Base-by-base conservation (phyloP, 2,797 vertebrate species). In the Cheirogaleus major region DNA sequence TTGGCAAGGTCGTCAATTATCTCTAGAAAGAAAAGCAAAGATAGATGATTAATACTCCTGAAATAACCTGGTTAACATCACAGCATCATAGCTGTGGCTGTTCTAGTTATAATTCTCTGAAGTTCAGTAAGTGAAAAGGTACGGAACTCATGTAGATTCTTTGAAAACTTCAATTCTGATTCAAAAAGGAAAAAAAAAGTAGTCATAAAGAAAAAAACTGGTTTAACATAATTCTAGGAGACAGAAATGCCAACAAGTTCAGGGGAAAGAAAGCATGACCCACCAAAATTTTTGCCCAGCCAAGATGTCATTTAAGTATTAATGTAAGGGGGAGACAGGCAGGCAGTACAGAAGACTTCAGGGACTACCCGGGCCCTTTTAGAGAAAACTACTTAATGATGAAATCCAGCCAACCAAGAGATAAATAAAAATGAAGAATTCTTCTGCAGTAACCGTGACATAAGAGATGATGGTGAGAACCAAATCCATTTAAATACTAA, bases 1-100 rank as follows among this genome's bases (percentile, higher is more conserved):
- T 99, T 99, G 1, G 99, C 95, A 4, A 99, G 98, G 99, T 99
- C 99, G 0, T 99, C 99, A 0, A 99, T 99, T 97, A 99, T 99
- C 98, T 99, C 99, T 99, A 97, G 80, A 87, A 83, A 89, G 88
- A 50, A 96, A 84, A 94, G 90, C 23, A 89, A 73, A 76, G 93
- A 96, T 8, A 80, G 0, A 35, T 22, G 61, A 11, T 98, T 52
- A 97, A 73, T 0, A 89, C 35, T 52, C 0, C 27, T 11, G 14
- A 48, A 76, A 50, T 25, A 30, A n/a, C 17, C 35, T 0, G n/a
- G 57, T n/a, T 91, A 55, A 14, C 14, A 23, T 11, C 76, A 10
- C 2, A 15, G 65, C 13, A 32, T 70, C 67, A 65, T 0, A 73
- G 48, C 35, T 69, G 41, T 50, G 86, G 61, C 15, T 10, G 15